phyloP scores from a whole-genome alignment of 2,797 vertebrate species.

The Myotis planiceps region DNA sequence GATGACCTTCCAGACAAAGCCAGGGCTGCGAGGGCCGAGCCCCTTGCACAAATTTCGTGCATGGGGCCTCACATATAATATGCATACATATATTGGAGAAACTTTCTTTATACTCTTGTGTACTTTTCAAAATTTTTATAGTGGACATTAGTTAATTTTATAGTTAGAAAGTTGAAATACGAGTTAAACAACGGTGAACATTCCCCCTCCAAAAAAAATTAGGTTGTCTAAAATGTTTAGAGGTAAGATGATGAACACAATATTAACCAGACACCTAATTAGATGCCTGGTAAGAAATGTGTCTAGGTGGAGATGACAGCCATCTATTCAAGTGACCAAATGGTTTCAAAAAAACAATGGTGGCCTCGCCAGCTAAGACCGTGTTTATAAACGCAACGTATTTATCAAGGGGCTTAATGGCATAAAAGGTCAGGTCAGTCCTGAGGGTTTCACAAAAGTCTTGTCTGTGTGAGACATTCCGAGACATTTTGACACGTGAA shows the following conservation, averaged over 20 bases:
- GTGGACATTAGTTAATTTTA: neutral
- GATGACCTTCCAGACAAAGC: no score
- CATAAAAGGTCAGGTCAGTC: conserved; percentile 37
- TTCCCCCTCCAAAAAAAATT: neutral
- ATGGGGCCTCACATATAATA: neutral
- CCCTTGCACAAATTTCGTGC: no score
- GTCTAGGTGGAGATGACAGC: conserved; percentile 5
- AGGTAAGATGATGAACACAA: neutral
- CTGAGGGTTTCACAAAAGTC: conserved; percentile 35
- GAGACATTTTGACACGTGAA: conserved; percentile 54
- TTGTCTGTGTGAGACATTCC: conserved; percentile 47
- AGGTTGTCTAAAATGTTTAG: neutral
- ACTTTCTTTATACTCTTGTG: neutral
- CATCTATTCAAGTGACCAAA: conserved; percentile 27
- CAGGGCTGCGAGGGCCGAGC: no score
- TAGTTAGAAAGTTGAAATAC: conserved; percentile 3
- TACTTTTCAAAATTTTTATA: conserved; percentile 37
- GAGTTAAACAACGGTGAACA: neutral
- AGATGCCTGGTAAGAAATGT: conserved; percentile 33
- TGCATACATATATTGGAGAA: neutral
- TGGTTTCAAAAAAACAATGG: neutral
- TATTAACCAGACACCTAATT: neutral
- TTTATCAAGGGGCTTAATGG: conserved; percentile 51
- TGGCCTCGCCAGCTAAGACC: neutral
- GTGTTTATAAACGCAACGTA: neutral